phyloP scores from a whole-genome alignment of 2,113 vertebrate genomes.

The Oreamnos americanus region DNA sequence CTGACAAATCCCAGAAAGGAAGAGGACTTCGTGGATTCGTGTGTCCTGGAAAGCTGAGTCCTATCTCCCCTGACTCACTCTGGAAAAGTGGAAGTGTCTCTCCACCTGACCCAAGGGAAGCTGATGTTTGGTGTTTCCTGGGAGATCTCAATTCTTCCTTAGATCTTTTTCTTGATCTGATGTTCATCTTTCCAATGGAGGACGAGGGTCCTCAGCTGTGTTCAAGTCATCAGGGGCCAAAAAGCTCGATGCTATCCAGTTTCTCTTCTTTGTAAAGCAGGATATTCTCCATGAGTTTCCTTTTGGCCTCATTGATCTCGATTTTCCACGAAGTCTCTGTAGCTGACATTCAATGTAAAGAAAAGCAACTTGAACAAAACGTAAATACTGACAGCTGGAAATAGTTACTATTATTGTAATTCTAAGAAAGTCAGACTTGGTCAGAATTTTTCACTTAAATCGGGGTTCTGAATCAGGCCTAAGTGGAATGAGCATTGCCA shows the following conservation, averaged over 20 bases:
- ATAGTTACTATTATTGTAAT: neutral
- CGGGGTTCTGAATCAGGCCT: neutral
- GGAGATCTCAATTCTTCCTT: neutral
- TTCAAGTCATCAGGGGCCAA: slow-evolving; percentile 75
- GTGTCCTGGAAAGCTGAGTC: neutral
- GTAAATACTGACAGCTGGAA: neutral
- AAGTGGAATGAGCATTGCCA: neutral
- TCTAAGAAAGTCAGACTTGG: neutral
- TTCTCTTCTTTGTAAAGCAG: slow-evolving; percentile 83
- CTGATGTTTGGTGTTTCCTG: neutral
- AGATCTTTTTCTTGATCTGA: neutral
- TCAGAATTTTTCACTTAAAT: neutral
- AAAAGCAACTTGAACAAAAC: neutral
- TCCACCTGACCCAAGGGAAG: neutral
- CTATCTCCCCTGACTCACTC: neutral
- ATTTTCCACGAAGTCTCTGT: slow-evolving; percentile 81
- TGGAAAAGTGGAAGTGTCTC: neutral
- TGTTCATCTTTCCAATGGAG: neutral
- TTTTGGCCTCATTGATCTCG: slow-evolving; percentile 83
- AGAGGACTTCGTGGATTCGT: neutral
- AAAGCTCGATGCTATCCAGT: slow-evolving; percentile 82
- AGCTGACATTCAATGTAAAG: slow-evolving; percentile 52
- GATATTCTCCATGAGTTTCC: slow-evolving; percentile 85
- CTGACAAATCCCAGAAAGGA: slow-evolving; percentile 5
- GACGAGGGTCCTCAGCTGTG: neutral